These are phyloP conservation scores for Hycleus cichorii DNA, from an alignment of 1,140 invertebrate genomes.

Conservation along the genomic window DNA sequence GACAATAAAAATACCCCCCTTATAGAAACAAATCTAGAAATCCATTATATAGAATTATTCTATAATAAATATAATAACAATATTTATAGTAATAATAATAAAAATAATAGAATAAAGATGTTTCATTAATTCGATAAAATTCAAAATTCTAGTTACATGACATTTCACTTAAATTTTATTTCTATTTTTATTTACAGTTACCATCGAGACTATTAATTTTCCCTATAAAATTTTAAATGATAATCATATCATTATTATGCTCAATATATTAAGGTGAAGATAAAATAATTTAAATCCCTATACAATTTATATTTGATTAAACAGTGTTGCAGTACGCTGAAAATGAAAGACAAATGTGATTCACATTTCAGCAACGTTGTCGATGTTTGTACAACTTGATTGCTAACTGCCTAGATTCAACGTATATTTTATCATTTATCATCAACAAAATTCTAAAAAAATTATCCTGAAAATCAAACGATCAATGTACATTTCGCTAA, in stretches of 20 bases:
- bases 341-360: conserved; percentile 15
- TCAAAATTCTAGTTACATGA: conserved; percentile 8
- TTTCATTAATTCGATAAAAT: conserved; percentile 11
- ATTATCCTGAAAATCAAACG: conserved; percentile 2
- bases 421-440: conserved; percentile 15
- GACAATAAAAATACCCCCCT: too few relatives aligned
- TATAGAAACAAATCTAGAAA: too few relatives aligned
- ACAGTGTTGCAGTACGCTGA: conserved; percentile 4
- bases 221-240: too few relatives aligned
- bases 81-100: too few relatives aligned
- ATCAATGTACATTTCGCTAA: not conserved
- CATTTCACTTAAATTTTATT: conserved; percentile 5
- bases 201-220: too few relatives aligned
- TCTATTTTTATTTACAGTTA: conserved; percentile 1
- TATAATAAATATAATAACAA: too few relatives aligned
- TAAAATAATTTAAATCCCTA: too few relatives aligned
- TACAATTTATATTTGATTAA: conserved; percentile 5
- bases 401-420: conserved; percentile 10
- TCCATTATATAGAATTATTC: too few relatives aligned
- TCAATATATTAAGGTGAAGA: too few relatives aligned
- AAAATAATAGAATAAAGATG: not conserved
- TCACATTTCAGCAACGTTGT: conserved; percentile 11
- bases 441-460: conserved; percentile 7
- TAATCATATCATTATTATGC: too few relatives aligned
- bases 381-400: conserved; percentile 14